Conservation (phyloP, 1,140 invertebrate species). For the Zophobas atratus region DNA sequence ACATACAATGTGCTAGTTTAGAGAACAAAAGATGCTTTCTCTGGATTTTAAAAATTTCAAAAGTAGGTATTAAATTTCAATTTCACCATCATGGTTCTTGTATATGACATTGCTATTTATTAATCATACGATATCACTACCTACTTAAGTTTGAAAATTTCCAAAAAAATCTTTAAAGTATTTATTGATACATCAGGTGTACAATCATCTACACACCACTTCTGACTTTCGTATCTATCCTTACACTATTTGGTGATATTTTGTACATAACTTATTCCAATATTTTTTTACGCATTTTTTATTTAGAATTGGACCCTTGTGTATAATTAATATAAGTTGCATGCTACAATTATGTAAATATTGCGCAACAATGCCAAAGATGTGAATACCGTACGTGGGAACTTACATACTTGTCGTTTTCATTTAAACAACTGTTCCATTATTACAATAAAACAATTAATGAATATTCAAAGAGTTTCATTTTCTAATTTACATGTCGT, state of each 20-base stretch:
- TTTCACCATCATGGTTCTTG: not conserved
- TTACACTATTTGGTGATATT: slow-evolving; percentile 29
- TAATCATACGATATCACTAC: slow-evolving; percentile 29
- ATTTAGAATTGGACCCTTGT: slow-evolving; percentile 10
- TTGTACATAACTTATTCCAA: slow-evolving; percentile 41
- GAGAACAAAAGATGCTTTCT: not conserved
- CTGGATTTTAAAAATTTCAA: not conserved
- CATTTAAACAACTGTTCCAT: slow-evolving; percentile 38
- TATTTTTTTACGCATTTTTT: slow-evolving; percentile 34
- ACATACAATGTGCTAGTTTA: slow-evolving; percentile 2
- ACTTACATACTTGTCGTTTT: slow-evolving; percentile 53
- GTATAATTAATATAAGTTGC: slow-evolving; percentile 41
- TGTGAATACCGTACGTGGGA: slow-evolving; percentile 55
- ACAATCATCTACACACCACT: too few relatives aligned
- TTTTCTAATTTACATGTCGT: slow-evolving; percentile 42
- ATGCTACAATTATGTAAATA: slow-evolving; percentile 54
- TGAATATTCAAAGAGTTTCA: slow-evolving; percentile 54
- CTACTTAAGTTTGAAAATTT: slow-evolving; percentile 10
- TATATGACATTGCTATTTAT: slow-evolving; percentile 7
- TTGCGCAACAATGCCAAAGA: slow-evolving; percentile 59
- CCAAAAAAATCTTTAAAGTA: not conserved
- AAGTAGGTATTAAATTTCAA: slow-evolving; percentile 43
- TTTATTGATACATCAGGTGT: too few relatives aligned
- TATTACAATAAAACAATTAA: slow-evolving; percentile 49
- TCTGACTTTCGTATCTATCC: not conserved